Evolutionary conservation across 2,113 vertebrate genomes (phyloP), one percentile per base, ranked within the genome.

Genomic region (Spilogale gracilis): DNA sequence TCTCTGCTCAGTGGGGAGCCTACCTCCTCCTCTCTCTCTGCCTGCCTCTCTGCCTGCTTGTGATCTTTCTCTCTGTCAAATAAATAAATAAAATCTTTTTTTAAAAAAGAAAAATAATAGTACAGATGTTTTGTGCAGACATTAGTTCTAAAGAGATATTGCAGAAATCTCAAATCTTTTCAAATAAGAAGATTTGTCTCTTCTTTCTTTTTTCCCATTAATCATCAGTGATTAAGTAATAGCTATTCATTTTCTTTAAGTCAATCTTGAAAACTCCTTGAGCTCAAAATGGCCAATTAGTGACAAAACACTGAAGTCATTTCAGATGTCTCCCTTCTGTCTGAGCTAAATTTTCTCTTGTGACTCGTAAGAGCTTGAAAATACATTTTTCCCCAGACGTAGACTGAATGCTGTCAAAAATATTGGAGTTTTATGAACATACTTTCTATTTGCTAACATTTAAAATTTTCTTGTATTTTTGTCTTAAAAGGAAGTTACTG

Each of bases 231-330:
- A 95, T 32, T 97, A 92, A 96, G 3, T 5, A 96, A 38, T 97
- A 94, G 43, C 6, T 96, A 98, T 98, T 97, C 38, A 81, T 97
- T 98, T 98, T 97, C 73, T 79, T 80, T 89, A 4, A 97, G 94
- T 96, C 90, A 98, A 32, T 98, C 79, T 95, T 95, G 48, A 88
- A 84, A 98, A 95, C 65, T 96, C 32, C 60, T 83, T 86, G 32
- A 54, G 43, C 86, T 97, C 71, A 88, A 97, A 98, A 98, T 91
- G 84, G 97, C 95, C 95, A 98, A 95, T 97, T 98, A 98, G 63
- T 96, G 82, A 88, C 90, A 96, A 0, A 12, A 85, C n/a, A 96
- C 25, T 80, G 94, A 79, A 97, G n/a, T 9, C 13, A 92, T 60
- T 98, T 97, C 0, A 17, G 8, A 54, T 92, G 74, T 94, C 95